Evolutionary conservation across 1,140 invertebrate species (phyloP), one percentile per base, ranked within the genome.

Genomic region (Apis dorsata): DNA sequence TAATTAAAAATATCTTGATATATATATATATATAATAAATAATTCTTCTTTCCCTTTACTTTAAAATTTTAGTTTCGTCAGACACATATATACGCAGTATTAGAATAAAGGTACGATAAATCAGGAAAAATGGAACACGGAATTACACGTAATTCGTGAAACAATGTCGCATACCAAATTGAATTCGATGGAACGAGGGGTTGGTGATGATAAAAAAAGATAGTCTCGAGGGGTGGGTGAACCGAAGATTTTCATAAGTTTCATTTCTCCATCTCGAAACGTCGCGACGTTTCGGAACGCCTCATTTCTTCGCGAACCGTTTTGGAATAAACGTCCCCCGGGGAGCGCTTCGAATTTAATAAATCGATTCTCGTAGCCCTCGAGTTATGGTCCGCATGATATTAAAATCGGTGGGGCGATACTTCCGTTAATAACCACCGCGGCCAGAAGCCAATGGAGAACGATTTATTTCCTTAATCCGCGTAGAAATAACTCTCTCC

Each of bases 221-320:
- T 2, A 63, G 24, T 21, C 21, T 5, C 13, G 17, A 17, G 17
- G 9, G 13, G 13, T 53, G 53, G 44, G 19, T 9, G 44, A 34
- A 84, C 57, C 19, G 24, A 24, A 28, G 57, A 76, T 68, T 73
- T 72, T 79, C 78, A 11, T 4, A 28, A 86, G 55, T 55, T 71
- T 75, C 69, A 79, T 72, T 86, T 59, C 66, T 55, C 62, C 57
- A 53, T 55, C 28, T 15, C 21, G 51, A 28, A 60, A 82, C 66
- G 51, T n/a, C 24, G 49, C 66, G 51, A 28, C 24, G 49, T 63
- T 69, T 59, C 15, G 44, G 21, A 71, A 79, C 84, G n/a, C 57
- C 77, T 73, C 84, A 53, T 76, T 75, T 83, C 70, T 65, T 57
- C 70, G n/a, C 21, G 57, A 68, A 82, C 28, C 70, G 84, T 74